These are phyloP conservation scores for Pyrrhia umbra DNA, from an alignment of 2,888 invertebrate genomes.

Conservation along the genomic window DNA sequence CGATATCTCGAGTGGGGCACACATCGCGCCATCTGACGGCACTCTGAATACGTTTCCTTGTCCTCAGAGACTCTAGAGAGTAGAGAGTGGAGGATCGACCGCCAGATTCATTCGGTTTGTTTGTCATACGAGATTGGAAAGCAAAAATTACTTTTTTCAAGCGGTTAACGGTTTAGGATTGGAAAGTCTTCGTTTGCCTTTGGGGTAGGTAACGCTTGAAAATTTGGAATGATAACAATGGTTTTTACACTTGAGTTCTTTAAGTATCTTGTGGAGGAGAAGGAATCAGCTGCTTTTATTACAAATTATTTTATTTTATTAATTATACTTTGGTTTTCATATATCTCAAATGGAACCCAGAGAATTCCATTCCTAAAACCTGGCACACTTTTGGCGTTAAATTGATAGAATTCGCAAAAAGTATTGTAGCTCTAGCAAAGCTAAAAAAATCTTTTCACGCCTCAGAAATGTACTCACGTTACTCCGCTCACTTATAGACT, in stretches of 20 bases:
- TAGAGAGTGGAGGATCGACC: conserved; percentile 49
- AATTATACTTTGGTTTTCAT: no score
- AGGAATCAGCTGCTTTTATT: background rate
- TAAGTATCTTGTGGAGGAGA: background rate
- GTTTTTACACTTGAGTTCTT: conserved; percentile 15
- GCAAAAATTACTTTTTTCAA: conserved; percentile 50
- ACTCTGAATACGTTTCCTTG: conserved; percentile 68
- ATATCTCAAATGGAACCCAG: no score
- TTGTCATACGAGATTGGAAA: conserved; percentile 49
- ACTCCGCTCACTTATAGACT: no score
- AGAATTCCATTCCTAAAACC: no score
- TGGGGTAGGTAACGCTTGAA: conserved; percentile 14
- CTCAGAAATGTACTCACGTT: no score
- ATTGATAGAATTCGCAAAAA: no score
- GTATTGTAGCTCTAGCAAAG: no score
- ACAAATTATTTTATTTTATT: no score
- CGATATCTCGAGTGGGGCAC: conserved; percentile 68
- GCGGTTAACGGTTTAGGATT: conserved; percentile 34
- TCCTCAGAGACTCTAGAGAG: conserved; percentile 60
- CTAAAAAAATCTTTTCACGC: no score
- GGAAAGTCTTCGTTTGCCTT: conserved; percentile 10
- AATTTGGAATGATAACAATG: conserved; percentile 2
- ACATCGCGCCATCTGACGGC: conserved; percentile 60
- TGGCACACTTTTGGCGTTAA: no score
- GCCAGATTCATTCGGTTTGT: conserved; percentile 51